These are phyloP conservation scores for Lutjanus campechanus DNA, from an alignment of 2,797 vertebrate genomes.

Conservation along the genomic window DNA sequence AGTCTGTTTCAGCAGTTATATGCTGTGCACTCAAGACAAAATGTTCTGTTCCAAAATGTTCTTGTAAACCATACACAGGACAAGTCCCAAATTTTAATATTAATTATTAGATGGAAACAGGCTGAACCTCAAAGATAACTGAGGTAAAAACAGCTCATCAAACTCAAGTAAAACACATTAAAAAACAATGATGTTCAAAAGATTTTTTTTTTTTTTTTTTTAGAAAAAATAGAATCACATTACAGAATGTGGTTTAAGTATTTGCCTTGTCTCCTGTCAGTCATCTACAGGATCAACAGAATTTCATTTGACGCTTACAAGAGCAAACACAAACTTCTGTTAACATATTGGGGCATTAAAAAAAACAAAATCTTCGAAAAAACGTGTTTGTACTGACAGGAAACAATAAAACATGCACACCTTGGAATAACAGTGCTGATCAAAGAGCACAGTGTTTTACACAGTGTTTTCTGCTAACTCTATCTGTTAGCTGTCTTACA, in stretches of 20 bases:
- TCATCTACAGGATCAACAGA: background rate
- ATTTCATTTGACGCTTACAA: background rate
- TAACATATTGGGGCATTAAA: background rate
- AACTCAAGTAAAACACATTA: background rate
- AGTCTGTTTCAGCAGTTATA: background rate
- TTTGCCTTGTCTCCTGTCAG: background rate
- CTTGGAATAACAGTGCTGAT: background rate
- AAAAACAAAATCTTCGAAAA: background rate
- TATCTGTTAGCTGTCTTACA: background rate
- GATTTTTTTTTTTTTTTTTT: background rate
- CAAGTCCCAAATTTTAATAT: conserved; percentile 2
- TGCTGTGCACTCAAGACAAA: background rate
- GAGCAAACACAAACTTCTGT: background rate
- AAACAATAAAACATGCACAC: background rate
- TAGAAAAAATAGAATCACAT: background rate
- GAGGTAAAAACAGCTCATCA: background rate
- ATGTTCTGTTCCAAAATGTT: background rate
- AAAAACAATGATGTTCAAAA: background rate
- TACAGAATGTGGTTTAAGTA: background rate
- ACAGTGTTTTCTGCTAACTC: background rate
- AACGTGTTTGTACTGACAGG: background rate
- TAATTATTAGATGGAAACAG: background rate
- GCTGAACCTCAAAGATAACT: background rate
- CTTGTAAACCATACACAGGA: background rate
- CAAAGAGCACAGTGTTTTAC: background rate